Evolutionary conservation across 2,113 vertebrate genomes (phyloP).

Genomic region (Argyrosomus japonicus): DNA sequence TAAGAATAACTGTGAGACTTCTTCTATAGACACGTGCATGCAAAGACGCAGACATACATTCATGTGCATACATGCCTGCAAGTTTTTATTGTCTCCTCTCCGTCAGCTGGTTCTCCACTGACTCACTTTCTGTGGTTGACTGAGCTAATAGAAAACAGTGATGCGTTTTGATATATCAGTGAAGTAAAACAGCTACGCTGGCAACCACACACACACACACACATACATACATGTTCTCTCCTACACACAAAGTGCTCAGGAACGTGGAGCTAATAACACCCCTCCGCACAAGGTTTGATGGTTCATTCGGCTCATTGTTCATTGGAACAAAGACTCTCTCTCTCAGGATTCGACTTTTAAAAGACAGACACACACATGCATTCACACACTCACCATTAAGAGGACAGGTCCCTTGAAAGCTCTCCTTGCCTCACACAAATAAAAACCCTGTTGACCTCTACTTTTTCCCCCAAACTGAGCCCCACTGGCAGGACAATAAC

Average conservation of each 20-base stretch:
- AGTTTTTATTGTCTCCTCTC: background rate
- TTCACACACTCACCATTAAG: conserved; percentile 59
- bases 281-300: conserved; percentile 33
- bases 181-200: conserved; percentile 33
- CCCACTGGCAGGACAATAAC: conserved; percentile 58
- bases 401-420: conserved; percentile 27
- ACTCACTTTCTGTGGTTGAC: conserved; percentile 69
- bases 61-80: conserved; percentile 16
- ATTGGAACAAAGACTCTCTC: conserved; percentile 41
- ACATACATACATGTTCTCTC: background rate
- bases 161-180: conserved; percentile 54
- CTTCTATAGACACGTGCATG: background rate
- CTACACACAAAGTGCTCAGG: conserved; percentile 58
- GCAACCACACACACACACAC: conserved; percentile 24
- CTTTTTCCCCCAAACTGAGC: conserved; percentile 43
- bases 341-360: conserved; percentile 26
- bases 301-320: conserved; percentile 44
- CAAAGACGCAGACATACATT: conserved; percentile 18
- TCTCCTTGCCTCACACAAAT: conserved; percentile 34
- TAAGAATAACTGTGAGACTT: conserved; percentile 8
- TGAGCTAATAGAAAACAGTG: conserved; percentile 54
- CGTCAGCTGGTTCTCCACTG: conserved; percentile 43
- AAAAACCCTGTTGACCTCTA: conserved; percentile 18
- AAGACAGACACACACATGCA: conserved; percentile 26
- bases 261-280: conserved; percentile 63